phyloP scores from a whole-genome alignment of 1,140 invertebrate genomes.

The Spodoptera litura region DNA sequence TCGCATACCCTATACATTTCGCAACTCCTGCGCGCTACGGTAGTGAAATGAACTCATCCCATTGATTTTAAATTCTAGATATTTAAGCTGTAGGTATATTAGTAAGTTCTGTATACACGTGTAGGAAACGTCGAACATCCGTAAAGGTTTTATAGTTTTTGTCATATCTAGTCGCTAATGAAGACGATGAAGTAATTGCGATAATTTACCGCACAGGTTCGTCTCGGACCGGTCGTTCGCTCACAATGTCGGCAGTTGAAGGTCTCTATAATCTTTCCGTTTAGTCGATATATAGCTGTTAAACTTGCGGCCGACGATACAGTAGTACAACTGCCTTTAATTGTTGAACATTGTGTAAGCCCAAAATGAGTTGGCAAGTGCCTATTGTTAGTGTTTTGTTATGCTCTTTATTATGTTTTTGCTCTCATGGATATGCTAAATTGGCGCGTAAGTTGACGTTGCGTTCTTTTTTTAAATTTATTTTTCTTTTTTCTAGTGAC shows the following conservation, averaged over 20 bases:
- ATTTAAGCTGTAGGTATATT: no score
- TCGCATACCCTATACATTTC: no score
- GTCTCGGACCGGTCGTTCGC: constrained; percentile 60
- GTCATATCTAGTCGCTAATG: constrained; percentile 9
- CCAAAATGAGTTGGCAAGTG: constrained; percentile 63
- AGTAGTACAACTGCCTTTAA: constrained; percentile 62
- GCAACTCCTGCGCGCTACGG: no score
- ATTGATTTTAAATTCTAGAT: no score
- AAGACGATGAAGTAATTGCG: constrained; percentile 29
- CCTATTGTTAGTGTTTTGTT: constrained; percentile 53
- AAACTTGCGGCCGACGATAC: constrained; percentile 55
- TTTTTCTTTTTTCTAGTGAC: not conserved
- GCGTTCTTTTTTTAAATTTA: constrained; percentile 1
- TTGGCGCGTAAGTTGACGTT: constrained; percentile 69
- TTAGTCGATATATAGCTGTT: constrained; percentile 76
- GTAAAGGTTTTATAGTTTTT: not conserved
- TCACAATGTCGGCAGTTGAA: constrained; percentile 68
- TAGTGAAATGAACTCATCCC: no score
- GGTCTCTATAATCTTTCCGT: constrained; percentile 62
- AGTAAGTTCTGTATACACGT: no score
- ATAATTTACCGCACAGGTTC: constrained; percentile 47
- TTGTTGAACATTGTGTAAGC: constrained; percentile 51
- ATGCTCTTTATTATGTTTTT: constrained; percentile 59
- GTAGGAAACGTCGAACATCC: not conserved
- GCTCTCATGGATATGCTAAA: constrained; percentile 59